Base-by-base conservation (phyloP, 2,113 vertebrate genomes). In the Dasypus novemcinctus region DNA sequence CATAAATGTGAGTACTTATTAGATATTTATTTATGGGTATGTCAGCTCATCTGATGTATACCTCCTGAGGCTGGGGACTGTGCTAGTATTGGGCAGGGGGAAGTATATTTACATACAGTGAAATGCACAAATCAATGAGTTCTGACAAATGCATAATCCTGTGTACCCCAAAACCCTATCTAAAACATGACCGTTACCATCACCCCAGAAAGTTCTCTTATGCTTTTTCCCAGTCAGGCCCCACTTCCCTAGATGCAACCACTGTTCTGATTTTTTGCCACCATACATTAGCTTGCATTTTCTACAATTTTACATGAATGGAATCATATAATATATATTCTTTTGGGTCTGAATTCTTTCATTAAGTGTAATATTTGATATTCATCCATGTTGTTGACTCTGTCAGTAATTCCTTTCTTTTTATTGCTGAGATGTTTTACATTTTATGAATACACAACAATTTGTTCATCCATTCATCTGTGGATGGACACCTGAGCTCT, bases 401-500 rank as follows among this genome's bases (percentile, higher is more conserved):
- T 90, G 46, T 95, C 23, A 59, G 64, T 29, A 92, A 29, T 78
- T 4, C 11, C 38, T 84, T 96, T 95, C 38, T 84, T 96, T 95
- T 71, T 87, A 74, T 75, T 91, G 59, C 11, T 80, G 41, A 85
- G 86, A 90, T 74, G 11, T 89, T 59, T 82, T 38, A 74, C 17
- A 7, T 46, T 94, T 2, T 74, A 71, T 91, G 38, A 88, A 49
- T 93, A 90, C 11, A 68, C 7, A 12, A 90, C 23, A 61, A 20
- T 83, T 86, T 85, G 14, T 49, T 72, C 64, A 71, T 87, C 68
- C 46, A 12, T 92, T 80, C n/a, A 63, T 27, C 33, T 94, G 23
- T 92, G 59, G 20, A 89, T 54, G 83, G 68, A 86, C 17, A 84
- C 23, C 7, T 71, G 76, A 11, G 57, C 29, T 74, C 31, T 87